These are phyloP conservation scores for Hyla sarda DNA, from an alignment of 2,113 vertebrate genomes.

Conservation along the genomic window DNA sequence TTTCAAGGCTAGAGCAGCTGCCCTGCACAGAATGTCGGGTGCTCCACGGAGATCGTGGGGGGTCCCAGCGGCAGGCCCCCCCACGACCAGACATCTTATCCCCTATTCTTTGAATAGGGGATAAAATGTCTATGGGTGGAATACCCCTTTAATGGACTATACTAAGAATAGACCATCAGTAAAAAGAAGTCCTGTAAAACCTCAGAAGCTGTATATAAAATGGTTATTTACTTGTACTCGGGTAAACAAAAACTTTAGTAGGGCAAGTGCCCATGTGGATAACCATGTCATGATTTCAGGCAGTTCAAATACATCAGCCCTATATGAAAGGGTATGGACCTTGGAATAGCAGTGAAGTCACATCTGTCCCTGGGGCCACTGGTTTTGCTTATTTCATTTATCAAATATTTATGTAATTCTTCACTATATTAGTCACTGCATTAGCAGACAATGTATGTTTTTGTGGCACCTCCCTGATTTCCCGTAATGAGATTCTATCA, in stretches of 20 bases:
- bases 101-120: too few species aligned
- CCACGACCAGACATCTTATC: too few species aligned
- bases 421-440: constrained; percentile 7
- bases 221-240: too few species aligned
- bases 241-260: background rate
- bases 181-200: too few species aligned
- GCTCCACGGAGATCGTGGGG: too few species aligned
- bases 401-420: background rate
- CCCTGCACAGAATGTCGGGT: too few species aligned
- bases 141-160: too few species aligned
- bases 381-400: background rate
- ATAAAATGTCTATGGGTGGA: too few species aligned
- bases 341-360: background rate
- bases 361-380: background rate
- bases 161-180: too few species aligned
- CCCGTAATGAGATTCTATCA: background rate
- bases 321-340: background rate
- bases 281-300: background rate
- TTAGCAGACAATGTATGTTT: constrained; percentile 7
- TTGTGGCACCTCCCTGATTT: constrained; percentile 9
- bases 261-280: background rate
- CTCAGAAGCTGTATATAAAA: too few species aligned
- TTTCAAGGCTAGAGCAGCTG: too few species aligned
- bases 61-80: too few species aligned
- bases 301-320: background rate